Evolutionary conservation across 2,113 vertebrate species (phyloP).

Genomic region (Corythornis madagascariensis): DNA sequence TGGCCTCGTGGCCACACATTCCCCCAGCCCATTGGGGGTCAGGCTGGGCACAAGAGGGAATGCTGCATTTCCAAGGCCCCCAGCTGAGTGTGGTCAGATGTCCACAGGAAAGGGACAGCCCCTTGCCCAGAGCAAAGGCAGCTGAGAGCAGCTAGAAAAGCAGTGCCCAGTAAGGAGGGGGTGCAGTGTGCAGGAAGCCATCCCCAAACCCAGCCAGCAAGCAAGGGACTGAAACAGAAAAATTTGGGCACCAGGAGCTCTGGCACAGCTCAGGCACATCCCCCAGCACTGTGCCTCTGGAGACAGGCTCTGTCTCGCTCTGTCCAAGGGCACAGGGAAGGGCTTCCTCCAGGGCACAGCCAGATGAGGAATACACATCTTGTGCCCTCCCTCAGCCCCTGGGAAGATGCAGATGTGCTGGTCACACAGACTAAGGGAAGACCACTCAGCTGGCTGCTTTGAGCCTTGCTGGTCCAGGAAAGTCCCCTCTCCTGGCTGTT

Average conservation of each 20-base stretch:
- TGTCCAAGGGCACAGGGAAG: accelerated
- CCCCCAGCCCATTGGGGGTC: background rate
- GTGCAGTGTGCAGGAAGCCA: background rate
- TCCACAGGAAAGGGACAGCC: accelerated
- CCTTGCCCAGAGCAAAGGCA: background rate
- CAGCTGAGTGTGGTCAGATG: background rate
- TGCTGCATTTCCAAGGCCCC: background rate
- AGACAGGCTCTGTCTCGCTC: background rate
- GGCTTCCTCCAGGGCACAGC: background rate
- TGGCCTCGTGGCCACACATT: accelerated
- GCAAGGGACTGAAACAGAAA: background rate
- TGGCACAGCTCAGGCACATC: background rate
- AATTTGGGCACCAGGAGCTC: background rate
- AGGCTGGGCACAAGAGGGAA: background rate
- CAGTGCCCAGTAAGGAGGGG: background rate
- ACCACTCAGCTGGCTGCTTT: background rate
- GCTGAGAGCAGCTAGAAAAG: background rate
- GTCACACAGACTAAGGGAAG: background rate
- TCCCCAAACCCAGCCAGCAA: background rate
- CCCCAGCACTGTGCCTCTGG: background rate
- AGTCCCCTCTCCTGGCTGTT: background rate
- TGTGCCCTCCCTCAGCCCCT: background rate
- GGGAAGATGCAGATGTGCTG: background rate
- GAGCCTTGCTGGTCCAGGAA: background rate
- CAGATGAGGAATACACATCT: accelerated